Evolutionary conservation across 2,797 vertebrate species (phyloP), one percentile per base, ranked within the genome.

Genomic region (Pseudomugil gertrudae): DNA sequence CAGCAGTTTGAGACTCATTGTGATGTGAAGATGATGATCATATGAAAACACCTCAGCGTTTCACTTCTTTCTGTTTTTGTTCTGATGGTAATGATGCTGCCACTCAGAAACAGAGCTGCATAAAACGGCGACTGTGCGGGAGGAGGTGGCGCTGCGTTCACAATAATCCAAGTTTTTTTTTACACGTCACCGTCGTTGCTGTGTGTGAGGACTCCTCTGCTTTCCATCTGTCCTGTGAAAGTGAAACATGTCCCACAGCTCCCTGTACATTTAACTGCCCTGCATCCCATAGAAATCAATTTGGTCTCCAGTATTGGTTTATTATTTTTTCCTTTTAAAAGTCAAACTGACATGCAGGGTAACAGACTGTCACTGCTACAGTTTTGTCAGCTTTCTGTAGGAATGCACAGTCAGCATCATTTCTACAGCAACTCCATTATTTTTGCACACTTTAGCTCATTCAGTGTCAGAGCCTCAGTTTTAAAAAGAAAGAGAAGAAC

Each of bases 391-490:
- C 65, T 57, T 48, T 52, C 48, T 54, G 32, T 19, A n/a, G 38
- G 17, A 63, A 60, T 74, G 74, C 71, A n/a, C 8, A 66, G 43
- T 75, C 67, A 66, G 57, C 74, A 48, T 29, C 17, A 32, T 57
- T 65, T 57, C 40, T n/a, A 10, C 54, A 65, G 21, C 61, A 7
- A 32, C 33, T 57, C 14, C 24, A 40, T 8, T 53, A 29, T 10
- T 68, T 67, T 9, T 59, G 24, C 56, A 40, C 52, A 36, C 23
- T 30, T 35, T 14, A 50, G 48, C 65, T 58, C 47, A 13, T 29
- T 30, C 17, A 36, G 8, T 30, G 32, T 48, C 63, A 55, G 40
- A 3, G 26, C 45, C 7, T 0, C 14, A 4, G 15, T 50, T 66
- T 5, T 2, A 43, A 43, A 19, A n/a, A 14, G 38, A n/a, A 40